These are phyloP conservation scores for Cryptotis parvus DNA, from an alignment of 2,113 vertebrate genomes.

Conservation along the genomic window DNA sequence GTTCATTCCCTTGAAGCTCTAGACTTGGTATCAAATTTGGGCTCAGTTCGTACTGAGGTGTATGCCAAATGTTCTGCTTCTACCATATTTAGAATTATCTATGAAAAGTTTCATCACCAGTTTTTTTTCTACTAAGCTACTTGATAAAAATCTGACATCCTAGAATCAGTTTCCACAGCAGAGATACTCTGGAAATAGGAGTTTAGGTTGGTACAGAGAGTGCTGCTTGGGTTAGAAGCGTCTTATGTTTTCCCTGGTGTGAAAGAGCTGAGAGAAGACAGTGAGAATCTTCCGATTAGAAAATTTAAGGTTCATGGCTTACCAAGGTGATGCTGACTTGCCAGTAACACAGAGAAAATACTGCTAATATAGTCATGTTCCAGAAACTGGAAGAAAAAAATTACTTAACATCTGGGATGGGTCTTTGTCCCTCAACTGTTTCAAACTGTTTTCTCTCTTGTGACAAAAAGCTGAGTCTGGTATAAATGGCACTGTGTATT, in stretches of 20 bases:
- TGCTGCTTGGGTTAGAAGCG: background rate
- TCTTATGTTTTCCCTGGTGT: background rate
- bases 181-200: conserved; percentile 34
- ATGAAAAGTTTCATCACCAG: conserved; percentile 58
- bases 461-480: background rate
- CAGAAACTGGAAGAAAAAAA: background rate
- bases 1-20: conserved; percentile 71
- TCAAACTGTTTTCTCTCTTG: conserved; percentile 19
- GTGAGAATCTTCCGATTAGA: background rate
- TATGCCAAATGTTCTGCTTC: conserved; percentile 58
- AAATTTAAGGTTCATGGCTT: background rate
- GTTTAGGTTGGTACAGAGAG: background rate
- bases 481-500: background rate
- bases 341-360: background rate
- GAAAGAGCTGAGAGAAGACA: background rate
- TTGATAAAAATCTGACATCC: conserved; percentile 53
- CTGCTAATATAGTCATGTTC: background rate
- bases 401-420: background rate
- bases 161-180: conserved; percentile 40
- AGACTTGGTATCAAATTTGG: conserved; percentile 74
- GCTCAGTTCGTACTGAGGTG: conserved; percentile 52
- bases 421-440: background rate
- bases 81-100: conserved; percentile 74
- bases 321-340: background rate
- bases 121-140: conserved; percentile 63